Evolutionary conservation across 2,797 vertebrate genomes (phyloP).

Genomic region (Sparus aurata): DNA sequence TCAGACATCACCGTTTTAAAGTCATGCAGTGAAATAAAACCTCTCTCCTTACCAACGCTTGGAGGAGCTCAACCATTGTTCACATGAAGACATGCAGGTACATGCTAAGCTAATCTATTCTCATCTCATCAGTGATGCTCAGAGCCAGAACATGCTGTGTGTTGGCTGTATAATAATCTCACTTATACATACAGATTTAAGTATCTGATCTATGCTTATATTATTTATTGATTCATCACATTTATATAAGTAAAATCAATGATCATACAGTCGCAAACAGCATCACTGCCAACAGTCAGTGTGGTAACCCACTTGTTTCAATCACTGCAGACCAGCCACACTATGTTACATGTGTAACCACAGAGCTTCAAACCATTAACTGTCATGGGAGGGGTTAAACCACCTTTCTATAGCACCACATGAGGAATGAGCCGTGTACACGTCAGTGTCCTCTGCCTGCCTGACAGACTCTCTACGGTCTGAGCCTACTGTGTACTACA

Average conservation of each 20-base stretch:
- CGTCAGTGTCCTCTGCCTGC: neutral
- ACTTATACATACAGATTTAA: neutral
- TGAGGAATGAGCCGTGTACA: constrained; percentile 2
- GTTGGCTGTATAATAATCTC: neutral
- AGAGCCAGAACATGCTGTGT: neutral
- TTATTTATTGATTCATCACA: neutral
- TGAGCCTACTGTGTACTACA: neutral
- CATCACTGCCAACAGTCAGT: neutral
- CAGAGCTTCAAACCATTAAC: neutral
- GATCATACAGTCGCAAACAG: neutral
- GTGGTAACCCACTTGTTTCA: neutral
- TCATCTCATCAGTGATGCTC: neutral
- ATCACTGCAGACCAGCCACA: neutral
- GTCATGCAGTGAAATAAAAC: neutral
- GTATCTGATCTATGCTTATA: neutral
- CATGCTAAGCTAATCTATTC: neutral
- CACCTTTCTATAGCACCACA: neutral
- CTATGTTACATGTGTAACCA: neutral
- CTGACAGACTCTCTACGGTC: neutral
- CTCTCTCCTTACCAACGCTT: neutral
- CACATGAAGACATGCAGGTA: neutral
- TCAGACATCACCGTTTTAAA: neutral
- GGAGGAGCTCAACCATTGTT: neutral
- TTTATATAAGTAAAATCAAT: neutral
- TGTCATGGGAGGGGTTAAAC: neutral